A percentile compares a stretch with the other conserved stretches of the same genome.
Conservation (phyloP, 2,113 vertebrate species). For the Onychorhynchus coronatus region DNA sequence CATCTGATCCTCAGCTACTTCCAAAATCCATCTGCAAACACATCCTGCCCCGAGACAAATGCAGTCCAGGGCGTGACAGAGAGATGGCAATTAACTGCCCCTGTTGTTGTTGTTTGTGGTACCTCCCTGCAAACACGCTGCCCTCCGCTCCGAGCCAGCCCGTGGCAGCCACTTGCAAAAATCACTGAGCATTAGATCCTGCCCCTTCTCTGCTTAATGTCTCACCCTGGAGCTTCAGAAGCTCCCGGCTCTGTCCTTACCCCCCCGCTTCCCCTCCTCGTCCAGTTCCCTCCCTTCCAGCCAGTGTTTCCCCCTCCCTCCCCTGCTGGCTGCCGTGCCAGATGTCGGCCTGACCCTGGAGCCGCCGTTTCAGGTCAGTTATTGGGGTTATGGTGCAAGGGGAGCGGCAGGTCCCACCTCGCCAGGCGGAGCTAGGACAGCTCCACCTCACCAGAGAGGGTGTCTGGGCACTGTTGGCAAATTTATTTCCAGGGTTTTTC, state of each 20-base stretch:
- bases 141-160: background rate
- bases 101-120: background rate
- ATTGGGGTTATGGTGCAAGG: background rate
- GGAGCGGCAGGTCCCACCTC: background rate
- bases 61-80: background rate
- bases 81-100: background rate
- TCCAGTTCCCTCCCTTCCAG: background rate
- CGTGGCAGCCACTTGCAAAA: background rate
- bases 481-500: background rate
- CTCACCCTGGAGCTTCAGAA: background rate
- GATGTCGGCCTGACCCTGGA: slow-evolving; percentile 41
- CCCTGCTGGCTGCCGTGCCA: background rate
- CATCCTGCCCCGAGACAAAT: background rate
- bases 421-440: fast-evolving
- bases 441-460: fast-evolving
- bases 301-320: background rate
- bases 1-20: background rate
- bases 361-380: background rate
- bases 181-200: background rate
- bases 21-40: background rate
- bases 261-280: background rate
- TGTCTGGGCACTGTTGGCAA: background rate
- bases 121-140: background rate
- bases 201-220: background rate
- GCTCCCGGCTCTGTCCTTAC: background rate